phyloP scores from a whole-genome alignment of 1,140 invertebrate genomes.

The Subanguina moxae region DNA sequence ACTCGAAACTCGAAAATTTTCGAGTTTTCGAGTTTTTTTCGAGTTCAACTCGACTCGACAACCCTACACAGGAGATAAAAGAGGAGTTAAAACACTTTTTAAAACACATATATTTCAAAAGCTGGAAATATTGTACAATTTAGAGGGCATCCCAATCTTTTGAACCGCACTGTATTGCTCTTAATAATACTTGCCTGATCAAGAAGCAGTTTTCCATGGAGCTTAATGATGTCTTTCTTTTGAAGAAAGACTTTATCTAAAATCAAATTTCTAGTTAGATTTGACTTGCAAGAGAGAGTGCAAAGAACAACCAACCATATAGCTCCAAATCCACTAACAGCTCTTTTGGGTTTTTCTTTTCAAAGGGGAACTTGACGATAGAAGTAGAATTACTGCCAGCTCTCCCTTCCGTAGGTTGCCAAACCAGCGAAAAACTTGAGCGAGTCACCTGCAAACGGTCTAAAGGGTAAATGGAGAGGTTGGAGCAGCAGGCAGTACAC shows the following conservation, averaged over 20 bases:
- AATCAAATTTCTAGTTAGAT: not conserved
- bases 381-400: too few relatives aligned
- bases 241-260: conserved; percentile 40
- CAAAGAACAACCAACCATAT: too few relatives aligned
- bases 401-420: conserved; percentile 52
- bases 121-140: too few relatives aligned
- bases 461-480: not conserved
- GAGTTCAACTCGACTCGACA: too few relatives aligned
- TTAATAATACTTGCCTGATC: conserved; percentile 38
- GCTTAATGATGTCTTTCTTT: conserved; percentile 32
- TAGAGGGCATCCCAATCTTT: too few relatives aligned
- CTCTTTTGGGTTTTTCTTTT: conserved; percentile 45
- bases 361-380: conserved; percentile 58
- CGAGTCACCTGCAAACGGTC: conserved; percentile 48
- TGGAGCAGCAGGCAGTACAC: too few relatives aligned
- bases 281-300: too few relatives aligned
- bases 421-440: conserved; percentile 53
- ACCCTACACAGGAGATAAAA: too few relatives aligned
- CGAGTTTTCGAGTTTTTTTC: too few relatives aligned
- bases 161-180: not conserved
- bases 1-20: too few relatives aligned
- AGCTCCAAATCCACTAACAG: conserved; percentile 37
- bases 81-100: too few relatives aligned
- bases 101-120: too few relatives aligned
- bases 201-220: conserved; percentile 25